These are phyloP conservation scores for Spilosoma lubricipeda DNA, from an alignment of 2,888 invertebrate species.

Conservation along the genomic window DNA sequence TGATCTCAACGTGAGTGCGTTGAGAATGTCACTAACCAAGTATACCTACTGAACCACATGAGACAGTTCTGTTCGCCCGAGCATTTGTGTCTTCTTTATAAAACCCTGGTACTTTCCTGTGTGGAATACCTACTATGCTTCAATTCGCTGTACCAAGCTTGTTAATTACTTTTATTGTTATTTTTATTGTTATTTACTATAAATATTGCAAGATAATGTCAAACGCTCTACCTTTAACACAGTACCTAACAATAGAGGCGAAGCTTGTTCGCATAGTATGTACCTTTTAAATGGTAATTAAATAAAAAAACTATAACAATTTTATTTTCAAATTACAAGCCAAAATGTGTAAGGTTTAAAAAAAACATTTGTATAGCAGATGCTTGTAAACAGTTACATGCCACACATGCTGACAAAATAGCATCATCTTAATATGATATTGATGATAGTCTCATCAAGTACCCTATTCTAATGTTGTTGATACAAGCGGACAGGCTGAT, in stretches of 20 bases:
- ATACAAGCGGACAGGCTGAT: conserved; percentile 55
- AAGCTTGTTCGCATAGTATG: too few relatives aligned
- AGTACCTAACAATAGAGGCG: too few relatives aligned
- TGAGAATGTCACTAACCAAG: too few relatives aligned
- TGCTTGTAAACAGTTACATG: conserved; percentile 26
- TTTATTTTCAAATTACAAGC: background rate
- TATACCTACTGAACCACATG: too few relatives aligned
- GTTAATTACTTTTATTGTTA: too few relatives aligned
- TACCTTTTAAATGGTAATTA: too few relatives aligned
- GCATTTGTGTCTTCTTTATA: too few relatives aligned
- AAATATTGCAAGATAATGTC: background rate
- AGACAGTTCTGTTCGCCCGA: too few relatives aligned
- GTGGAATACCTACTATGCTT: too few relatives aligned
- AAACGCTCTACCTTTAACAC: background rate
- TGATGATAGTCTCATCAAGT: conserved; percentile 49
- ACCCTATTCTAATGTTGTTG: conserved; percentile 54
- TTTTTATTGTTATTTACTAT: background rate
- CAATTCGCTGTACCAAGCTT: too few relatives aligned
- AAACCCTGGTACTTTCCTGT: too few relatives aligned
- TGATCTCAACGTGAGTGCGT: too few relatives aligned
- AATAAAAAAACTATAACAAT: background rate
- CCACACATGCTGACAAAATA: conserved; percentile 48
- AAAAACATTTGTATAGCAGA: background rate
- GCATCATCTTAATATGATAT: conserved; percentile 46
- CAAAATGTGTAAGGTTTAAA: background rate